Evolutionary conservation across 2,113 vertebrate genomes (phyloP), one percentile per base, ranked within the genome.

Genomic region (Pelecanus crispus): DNA sequence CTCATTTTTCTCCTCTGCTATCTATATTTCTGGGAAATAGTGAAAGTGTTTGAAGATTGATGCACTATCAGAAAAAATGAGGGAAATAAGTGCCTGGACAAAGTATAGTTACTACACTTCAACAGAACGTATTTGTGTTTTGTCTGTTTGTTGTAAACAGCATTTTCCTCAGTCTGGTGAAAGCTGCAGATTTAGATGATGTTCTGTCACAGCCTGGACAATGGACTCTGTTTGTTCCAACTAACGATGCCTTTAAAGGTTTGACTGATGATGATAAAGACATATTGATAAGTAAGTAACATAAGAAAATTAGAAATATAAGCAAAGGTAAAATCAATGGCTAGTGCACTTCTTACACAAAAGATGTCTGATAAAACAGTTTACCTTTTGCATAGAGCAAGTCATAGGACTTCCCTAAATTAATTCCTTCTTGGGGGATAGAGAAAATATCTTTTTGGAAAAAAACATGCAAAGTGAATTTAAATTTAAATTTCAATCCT

Each of bases 201-300:
- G 63, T 99, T 88, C 97, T 99, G 40, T 98, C 95, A 63, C 97
- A 91, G 25, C 98, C 98, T 62, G 99, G 99, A 94, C 95, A 98
- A 17, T 99, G 99, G 97, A 99, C 99, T 15, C 97, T 99, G 22
- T 99, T 99, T 92, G 98, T 99, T 56, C 99, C 99, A 8, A 99
- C 98, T 32, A 99, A 99, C 25, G 98, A 99, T 45, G 99, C 99
- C n/a, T 99, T 99, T 85, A 98, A 98, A 86, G 98, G 97, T 52
- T 97, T 99, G 94, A 99, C 98, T 29, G 95, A 98, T 4, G 97
- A 98, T 1, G 99, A 99, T 68, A 97, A 98, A 50, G 73, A 94
- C 45, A 71, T 98, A 82, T 80, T 99, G 62, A 99, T 98, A 91
- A 95, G 99, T 99, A 97, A 93, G 98, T 98, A 89, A 25, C 8